A percentile compares a stretch with the other conserved stretches of the same genome.
Evolutionary conservation across 2,113 vertebrate species (phyloP).

Genomic region (Nyctibius bracteatus): DNA sequence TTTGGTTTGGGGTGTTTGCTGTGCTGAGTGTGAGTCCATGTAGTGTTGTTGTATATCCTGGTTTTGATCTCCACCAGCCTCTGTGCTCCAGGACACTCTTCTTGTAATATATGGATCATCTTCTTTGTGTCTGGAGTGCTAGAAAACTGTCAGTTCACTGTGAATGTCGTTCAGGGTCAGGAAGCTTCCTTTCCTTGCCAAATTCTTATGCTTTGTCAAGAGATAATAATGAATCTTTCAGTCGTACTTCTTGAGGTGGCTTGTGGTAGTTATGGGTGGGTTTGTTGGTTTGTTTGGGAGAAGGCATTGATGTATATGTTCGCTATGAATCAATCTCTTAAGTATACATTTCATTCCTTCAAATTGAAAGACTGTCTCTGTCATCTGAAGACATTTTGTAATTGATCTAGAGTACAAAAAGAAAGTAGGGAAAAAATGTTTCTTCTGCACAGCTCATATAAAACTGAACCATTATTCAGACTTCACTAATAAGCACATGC

Average conservation of each 20-base stretch:
- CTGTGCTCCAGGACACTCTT: background rate
- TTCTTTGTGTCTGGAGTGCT: background rate
- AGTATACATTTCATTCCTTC: background rate
- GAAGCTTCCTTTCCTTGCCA: background rate
- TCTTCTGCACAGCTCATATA: background rate
- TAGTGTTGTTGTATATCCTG: background rate
- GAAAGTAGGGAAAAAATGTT: background rate
- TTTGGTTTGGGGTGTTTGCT: background rate
- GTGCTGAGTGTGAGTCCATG: background rate
- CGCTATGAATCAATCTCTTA: background rate
- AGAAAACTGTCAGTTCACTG: background rate
- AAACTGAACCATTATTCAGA: conserved; percentile 20
- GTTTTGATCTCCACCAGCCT: background rate
- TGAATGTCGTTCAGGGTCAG: background rate
- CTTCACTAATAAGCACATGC: background rate
- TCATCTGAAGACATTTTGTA: background rate
- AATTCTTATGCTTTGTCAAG: background rate
- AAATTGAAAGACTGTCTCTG: background rate
- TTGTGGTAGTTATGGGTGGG: background rate
- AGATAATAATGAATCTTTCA: background rate
- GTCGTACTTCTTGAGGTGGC: background rate
- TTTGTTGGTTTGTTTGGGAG: background rate
- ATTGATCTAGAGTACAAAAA: background rate
- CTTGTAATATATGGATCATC: background rate
- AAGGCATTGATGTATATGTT: background rate